Evolutionary conservation across 2,888 invertebrate genomes (phyloP).

Genomic region (Alloscopus bannaensis): DNA sequence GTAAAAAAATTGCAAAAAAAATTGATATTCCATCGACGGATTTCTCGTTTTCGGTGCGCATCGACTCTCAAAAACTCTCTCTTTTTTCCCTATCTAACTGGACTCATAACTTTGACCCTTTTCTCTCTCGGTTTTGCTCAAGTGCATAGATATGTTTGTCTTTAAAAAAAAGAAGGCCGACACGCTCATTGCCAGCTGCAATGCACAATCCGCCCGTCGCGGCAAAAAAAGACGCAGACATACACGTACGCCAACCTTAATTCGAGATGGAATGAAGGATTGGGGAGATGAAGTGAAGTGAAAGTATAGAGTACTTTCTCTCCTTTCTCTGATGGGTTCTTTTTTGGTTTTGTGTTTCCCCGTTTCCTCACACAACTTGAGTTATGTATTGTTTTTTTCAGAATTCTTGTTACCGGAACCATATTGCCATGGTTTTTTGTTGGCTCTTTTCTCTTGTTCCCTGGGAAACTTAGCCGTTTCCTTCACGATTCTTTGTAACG

Average conservation of each 20-base stretch:
- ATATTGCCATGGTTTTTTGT: slow-evolving; percentile 36
- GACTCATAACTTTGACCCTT: slow-evolving; percentile 51
- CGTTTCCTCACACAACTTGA: no score
- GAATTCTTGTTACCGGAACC: slow-evolving; percentile 44
- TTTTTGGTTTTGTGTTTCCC: slow-evolving; percentile 35
- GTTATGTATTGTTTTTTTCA: slow-evolving; percentile 47
- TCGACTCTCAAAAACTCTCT: slow-evolving; percentile 63
- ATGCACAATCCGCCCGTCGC: no score
- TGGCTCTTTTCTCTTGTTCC: slow-evolving; percentile 39
- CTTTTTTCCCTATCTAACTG: slow-evolving; percentile 63
- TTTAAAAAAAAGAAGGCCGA: slow-evolving; percentile 4
- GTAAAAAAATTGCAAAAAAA: slow-evolving; percentile 72
- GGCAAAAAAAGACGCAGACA: no score
- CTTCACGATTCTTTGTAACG: slow-evolving; percentile 29
- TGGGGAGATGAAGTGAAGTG: slow-evolving; percentile 29
- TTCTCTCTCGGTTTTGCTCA: slow-evolving; percentile 12
- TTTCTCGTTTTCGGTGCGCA: slow-evolving; percentile 72
- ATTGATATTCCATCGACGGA: slow-evolving; percentile 73
- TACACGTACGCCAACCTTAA: slow-evolving; percentile 7
- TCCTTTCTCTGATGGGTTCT: no score
- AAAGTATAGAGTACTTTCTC: no score
- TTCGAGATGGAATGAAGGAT: slow-evolving; percentile 17
- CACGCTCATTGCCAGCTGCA: not conserved
- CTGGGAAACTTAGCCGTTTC: slow-evolving; percentile 17
- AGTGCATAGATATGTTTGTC: not conserved